Evolutionary conservation across 2,113 vertebrate genomes (phyloP).

Genomic region (Anthoscopus minutus): DNA sequence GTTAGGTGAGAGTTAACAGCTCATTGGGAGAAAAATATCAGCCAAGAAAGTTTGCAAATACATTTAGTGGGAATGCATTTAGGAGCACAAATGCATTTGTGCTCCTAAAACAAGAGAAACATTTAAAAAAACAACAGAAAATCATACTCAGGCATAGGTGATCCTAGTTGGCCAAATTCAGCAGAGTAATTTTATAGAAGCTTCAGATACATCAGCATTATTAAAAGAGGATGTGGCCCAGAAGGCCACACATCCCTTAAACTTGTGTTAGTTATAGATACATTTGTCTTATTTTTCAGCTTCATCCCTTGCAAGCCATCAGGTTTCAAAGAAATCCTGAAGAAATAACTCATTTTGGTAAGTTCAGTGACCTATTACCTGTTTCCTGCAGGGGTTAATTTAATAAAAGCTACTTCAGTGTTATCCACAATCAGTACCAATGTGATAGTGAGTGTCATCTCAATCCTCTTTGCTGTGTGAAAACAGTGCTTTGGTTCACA

Average conservation of each 20-base stretch:
- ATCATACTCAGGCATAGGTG: background rate
- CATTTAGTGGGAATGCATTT: background rate
- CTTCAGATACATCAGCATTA: background rate
- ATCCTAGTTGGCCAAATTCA: background rate
- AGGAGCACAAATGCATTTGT: no score
- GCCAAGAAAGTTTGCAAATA: background rate
- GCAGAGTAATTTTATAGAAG: background rate
- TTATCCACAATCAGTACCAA: background rate
- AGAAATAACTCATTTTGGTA: background rate
- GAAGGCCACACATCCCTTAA: background rate
- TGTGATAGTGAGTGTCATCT: background rate
- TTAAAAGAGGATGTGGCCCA: background rate
- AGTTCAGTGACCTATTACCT: background rate
- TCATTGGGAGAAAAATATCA: background rate
- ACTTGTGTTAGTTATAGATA: background rate
- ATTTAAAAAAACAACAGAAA: background rate
- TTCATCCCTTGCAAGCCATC: background rate
- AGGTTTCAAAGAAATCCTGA: background rate
- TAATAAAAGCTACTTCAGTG: background rate
- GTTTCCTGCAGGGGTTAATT: background rate
- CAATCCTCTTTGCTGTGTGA: background rate
- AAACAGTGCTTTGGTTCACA: background rate
- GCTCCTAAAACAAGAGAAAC: background rate
- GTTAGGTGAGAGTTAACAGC: background rate
- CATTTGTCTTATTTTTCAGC: background rate